A percentile compares a stretch with the other conserved stretches of the same genome.
phyloP scores from a whole-genome alignment of 2,113 vertebrate species.

The Gambusia holbrooki region DNA sequence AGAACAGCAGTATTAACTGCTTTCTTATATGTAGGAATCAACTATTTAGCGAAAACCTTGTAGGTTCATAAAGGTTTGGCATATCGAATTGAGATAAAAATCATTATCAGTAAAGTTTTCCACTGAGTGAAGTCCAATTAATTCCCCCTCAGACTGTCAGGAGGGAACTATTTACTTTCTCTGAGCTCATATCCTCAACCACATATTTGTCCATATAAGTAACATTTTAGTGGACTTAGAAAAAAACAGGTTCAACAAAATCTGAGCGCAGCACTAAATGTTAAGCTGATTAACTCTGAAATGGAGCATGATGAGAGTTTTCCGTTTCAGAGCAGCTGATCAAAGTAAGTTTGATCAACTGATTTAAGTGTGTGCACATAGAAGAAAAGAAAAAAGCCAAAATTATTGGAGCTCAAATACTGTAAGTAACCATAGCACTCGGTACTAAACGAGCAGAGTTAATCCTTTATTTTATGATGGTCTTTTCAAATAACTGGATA shows the following conservation, averaged over 20 bases:
- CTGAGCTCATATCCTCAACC: not conserved
- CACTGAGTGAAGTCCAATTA: not conserved
- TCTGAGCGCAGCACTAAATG: not conserved
- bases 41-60: not conserved
- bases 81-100: not conserved
- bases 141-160: not conserved
- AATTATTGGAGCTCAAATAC: not conserved
- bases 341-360: not conserved
- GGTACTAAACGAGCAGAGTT: not conserved
- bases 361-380: not conserved
- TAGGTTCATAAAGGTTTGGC: not conserved
- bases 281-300: conserved; percentile 3
- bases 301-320: not conserved
- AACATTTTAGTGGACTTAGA: not conserved
- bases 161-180: not conserved
- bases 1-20: not conserved
- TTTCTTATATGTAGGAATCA: not conserved
- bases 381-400: too few relatives aligned
- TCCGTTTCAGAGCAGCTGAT: conserved; percentile 1
- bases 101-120: not conserved
- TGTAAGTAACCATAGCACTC: not conserved
- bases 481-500: not conserved
- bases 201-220: conserved; percentile 8
- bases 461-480: not conserved
- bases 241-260: not conserved